These are phyloP conservation scores for Channallabes apus DNA, from an alignment of 2,797 vertebrate genomes.

Conservation along the genomic window DNA sequence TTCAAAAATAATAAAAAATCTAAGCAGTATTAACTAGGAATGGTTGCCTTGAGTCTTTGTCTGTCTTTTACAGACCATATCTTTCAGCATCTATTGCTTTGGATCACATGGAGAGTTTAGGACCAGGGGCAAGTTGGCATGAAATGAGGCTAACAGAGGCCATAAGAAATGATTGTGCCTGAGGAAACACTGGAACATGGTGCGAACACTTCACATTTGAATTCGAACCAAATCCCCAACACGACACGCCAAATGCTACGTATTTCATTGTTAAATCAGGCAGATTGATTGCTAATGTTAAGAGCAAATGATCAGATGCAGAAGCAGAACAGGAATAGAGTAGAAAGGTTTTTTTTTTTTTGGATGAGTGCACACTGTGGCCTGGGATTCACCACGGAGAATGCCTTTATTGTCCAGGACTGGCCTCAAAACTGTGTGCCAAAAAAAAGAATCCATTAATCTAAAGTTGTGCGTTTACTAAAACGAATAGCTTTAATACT, in stretches of 20 bases:
- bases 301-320: slow-evolving; percentile 8
- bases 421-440: neutral
- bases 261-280: slow-evolving; percentile 5
- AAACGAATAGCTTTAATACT: slow-evolving; percentile 16
- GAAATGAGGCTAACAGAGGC: slow-evolving; percentile 20
- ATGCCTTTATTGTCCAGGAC: neutral
- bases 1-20: no score
- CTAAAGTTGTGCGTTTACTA: slow-evolving; percentile 9
- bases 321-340: neutral
- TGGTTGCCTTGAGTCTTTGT: neutral
- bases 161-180: slow-evolving; percentile 24
- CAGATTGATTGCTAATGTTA: slow-evolving; percentile 28
- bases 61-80: slow-evolving; percentile 18
- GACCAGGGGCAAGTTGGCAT: slow-evolving; percentile 6
- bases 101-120: neutral
- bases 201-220: slow-evolving; percentile 20
- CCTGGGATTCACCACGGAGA: slow-evolving; percentile 7
- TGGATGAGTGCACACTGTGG: neutral
- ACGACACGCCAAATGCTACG: slow-evolving; percentile 12
- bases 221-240: neutral
- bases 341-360: neutral
- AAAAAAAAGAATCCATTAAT: slow-evolving; percentile 7
- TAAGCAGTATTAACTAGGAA: neutral
- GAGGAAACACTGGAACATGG: slow-evolving; percentile 34
- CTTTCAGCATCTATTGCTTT: slow-evolving; percentile 36